These are phyloP conservation scores for Ochotona curzoniae DNA, from an alignment of 2,113 vertebrate species.

Conservation along the genomic window DNA sequence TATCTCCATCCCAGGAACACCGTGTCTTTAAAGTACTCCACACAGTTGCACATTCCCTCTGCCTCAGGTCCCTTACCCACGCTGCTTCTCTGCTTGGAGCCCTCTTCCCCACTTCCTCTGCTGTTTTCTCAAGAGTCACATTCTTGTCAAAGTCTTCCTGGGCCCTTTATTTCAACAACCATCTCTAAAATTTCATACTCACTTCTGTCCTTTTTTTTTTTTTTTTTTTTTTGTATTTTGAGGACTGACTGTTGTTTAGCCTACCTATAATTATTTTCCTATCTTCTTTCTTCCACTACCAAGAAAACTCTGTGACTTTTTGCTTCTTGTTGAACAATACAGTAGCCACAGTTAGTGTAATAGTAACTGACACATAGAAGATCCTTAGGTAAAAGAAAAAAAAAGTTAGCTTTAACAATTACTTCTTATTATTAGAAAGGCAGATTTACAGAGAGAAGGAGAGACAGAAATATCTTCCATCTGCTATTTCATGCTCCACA, in stretches of 20 bases:
- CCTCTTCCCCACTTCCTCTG: not conserved
- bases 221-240: not conserved
- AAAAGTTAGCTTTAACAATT: not conserved
- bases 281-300: not conserved
- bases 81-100: not conserved
- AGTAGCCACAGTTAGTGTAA: no score
- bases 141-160: not conserved
- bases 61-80: not conserved
- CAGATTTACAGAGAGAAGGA: no score
- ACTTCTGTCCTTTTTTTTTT: not conserved
- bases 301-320: not conserved
- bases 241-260: slow-evolving; percentile 7
- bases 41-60: not conserved
- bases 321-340: no score
- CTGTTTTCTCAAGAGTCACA: not conserved
- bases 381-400: not conserved
- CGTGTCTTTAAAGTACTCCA: not conserved
- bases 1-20: not conserved
- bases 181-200: not conserved
- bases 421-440: no score
- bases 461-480: no score
- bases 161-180: not conserved
- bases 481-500: no score
- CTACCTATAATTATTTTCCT: not conserved
- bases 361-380: not conserved